phyloP scores from a whole-genome alignment of 1,140 invertebrate species.

The Probaryconus sp. region DNA sequence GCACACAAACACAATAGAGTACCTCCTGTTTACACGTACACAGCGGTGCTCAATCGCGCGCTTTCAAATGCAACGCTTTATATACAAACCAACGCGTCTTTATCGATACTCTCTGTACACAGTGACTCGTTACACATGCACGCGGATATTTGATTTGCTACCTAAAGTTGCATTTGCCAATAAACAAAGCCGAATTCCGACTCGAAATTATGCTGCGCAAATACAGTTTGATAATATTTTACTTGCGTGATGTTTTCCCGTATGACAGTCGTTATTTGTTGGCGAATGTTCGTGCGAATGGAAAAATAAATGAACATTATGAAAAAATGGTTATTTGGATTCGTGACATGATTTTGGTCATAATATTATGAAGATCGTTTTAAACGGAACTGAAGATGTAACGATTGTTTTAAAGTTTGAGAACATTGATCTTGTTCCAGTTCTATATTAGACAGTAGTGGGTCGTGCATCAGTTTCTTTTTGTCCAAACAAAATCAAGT shows the following conservation, averaged over 20 bases:
- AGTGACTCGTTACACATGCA: slow-evolving; percentile 44
- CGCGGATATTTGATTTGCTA: slow-evolving; percentile 41
- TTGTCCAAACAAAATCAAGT: too few relatives aligned
- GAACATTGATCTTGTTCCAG: too few relatives aligned
- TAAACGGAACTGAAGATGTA: too few relatives aligned
- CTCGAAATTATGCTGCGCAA: slow-evolving; percentile 44
- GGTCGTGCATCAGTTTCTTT: too few relatives aligned
- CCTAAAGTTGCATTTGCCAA: slow-evolving; percentile 47
- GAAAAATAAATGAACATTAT: too few relatives aligned
- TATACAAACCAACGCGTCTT: slow-evolving; percentile 47
- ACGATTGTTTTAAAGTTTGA: too few relatives aligned
- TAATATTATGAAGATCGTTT: too few relatives aligned
- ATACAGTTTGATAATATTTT: slow-evolving; percentile 44
- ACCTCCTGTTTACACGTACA: slow-evolving; percentile 47
- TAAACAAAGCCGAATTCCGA: slow-evolving; percentile 49
- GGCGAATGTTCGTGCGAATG: too few relatives aligned
- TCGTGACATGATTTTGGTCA: too few relatives aligned
- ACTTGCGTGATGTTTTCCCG: slow-evolving; percentile 10
- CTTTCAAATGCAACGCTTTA: slow-evolving; percentile 35
- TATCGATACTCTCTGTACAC: slow-evolving; percentile 46
- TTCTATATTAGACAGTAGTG: too few relatives aligned
- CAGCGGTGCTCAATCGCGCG: slow-evolving; percentile 57
- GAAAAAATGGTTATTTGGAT: too few relatives aligned
- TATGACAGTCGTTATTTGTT: slow-evolving; percentile 2
- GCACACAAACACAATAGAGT: slow-evolving; percentile 76